Percentiles rank a stretch among this genome's conserved stretches.
These are phyloP conservation scores for Mus spretus DNA, from an alignment of 2,797 vertebrate genomes.

Conservation along the genomic window DNA sequence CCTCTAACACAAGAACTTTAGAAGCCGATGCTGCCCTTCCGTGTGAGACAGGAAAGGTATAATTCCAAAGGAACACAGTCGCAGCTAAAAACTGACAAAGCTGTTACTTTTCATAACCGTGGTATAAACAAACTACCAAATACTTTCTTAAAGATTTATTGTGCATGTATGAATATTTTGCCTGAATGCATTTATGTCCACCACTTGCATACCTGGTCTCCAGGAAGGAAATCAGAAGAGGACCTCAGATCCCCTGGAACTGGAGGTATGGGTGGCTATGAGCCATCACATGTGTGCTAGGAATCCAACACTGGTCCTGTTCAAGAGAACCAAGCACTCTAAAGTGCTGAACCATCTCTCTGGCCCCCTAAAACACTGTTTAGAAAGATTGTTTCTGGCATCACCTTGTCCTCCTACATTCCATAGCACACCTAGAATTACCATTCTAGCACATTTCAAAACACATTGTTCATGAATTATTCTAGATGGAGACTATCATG, in stretches of 20 bases:
- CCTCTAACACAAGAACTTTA: background rate
- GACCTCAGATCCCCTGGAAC: background rate
- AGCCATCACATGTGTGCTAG: background rate
- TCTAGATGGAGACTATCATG: background rate
- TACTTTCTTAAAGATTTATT: background rate
- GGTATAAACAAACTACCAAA: background rate
- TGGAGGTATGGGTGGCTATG: background rate
- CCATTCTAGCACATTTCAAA: background rate
- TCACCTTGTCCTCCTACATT: background rate
- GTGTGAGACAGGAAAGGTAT: slow-evolving; percentile 11
- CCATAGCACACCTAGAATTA: background rate
- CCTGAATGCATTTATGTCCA: background rate
- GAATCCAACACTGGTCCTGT: background rate
- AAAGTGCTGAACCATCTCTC: background rate
- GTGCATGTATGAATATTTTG: background rate
- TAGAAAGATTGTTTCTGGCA: background rate
- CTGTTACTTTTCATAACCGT: background rate
- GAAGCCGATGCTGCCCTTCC: background rate
- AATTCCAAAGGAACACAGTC: background rate
- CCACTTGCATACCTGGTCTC: too few relatives aligned
- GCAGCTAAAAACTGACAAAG: background rate
- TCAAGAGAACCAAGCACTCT: background rate
- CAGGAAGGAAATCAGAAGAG: background rate
- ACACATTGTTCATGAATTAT: background rate
- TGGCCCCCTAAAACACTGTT: background rate